Conservation (phyloP, 2,888 invertebrate genomes). For the Galeopsomyia nigrocyanea region DNA sequence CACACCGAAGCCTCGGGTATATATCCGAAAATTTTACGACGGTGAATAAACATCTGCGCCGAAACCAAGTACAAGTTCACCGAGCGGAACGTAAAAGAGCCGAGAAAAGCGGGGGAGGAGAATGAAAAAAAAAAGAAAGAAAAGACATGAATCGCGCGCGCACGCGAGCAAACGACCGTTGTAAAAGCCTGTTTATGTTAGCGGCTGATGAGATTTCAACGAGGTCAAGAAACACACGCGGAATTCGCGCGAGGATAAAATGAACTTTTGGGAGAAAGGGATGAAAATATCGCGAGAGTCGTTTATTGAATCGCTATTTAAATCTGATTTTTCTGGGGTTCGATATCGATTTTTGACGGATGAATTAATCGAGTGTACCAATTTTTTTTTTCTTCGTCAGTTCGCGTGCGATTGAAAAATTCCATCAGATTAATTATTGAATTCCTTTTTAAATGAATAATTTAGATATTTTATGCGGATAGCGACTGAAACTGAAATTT, state of each 20-base stretch:
- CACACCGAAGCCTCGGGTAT: not conserved
- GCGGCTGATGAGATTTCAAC: slow-evolving; percentile 38
- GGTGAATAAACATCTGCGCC: slow-evolving; percentile 21
- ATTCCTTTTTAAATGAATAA: too few relatives aligned
- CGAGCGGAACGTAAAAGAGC: not conserved
- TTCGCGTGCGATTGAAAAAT: too few relatives aligned
- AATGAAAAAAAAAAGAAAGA: not conserved
- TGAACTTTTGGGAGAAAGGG: slow-evolving; percentile 46
- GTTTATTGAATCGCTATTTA: too few relatives aligned
- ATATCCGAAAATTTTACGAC: not conserved
- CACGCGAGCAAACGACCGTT: not conserved
- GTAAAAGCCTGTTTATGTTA: slow-evolving; percentile 31
- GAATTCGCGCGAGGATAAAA: slow-evolving; percentile 51
- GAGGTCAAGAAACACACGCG: slow-evolving; percentile 40
- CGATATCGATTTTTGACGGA: too few relatives aligned
- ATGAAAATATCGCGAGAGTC: slow-evolving; percentile 44
- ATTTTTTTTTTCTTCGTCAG: too few relatives aligned
- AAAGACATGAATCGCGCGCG: slow-evolving; percentile 18
- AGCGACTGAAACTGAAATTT: too few relatives aligned
- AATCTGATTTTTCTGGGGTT: too few relatives aligned
- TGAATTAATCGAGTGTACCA: too few relatives aligned
- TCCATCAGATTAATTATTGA: too few relatives aligned
- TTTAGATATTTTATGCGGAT: too few relatives aligned
- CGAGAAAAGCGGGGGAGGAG: not conserved
- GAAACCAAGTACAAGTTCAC: slow-evolving; percentile 22